Base-by-base conservation (phyloP, 23 tunicate species). In the Halocynthia roretzi region DNA sequence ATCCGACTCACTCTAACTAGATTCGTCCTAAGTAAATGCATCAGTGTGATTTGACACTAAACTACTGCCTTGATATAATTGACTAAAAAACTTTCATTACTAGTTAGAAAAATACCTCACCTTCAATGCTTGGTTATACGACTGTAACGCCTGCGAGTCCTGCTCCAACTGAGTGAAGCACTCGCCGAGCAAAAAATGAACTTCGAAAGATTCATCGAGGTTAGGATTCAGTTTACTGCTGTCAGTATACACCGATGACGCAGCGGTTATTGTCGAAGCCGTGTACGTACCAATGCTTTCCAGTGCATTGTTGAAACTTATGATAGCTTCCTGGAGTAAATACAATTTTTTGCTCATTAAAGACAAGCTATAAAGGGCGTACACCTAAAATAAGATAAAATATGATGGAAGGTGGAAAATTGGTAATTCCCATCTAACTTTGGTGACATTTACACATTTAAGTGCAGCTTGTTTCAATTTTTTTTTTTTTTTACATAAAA, bases 161-260 rank as follows among this genome's bases (percentile, higher is more conserved):
- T 85, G 44, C 21, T 67, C 68, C 76, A 75, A 53, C 61, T 91
- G 91, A 10, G 79, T 81, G 81, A 68, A 53, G 60, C 97, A 91
- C 53, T 91, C 86, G 2, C 97, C 97, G n/a, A 91, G 81, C 62
- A 91, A 65, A 60, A 91, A 91, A 71, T 85, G 77, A 8, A 85
- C 81, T 55, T 87, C 86, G 17, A 63, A 74, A 8, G 78, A 50
- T 74, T 74, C 78, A 5, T 74, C 78, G 44, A 31, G 44, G 44
- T 2, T 31, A 6, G 78, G 67, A 52, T 53, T 52, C 19, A 63
- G 21, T 48, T n/a, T 40, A 53, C 17, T 22, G 7, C 56, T 53
- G 8, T 74, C 64, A 53, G 60, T 74, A 20, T 12, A 53, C 31
- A 53, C 78, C 8, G 78, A 52, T 54, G 19, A n/a, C 2, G 78